Percentiles rank a stretch among this genome's conserved stretches.
Conservation (phyloP, 2,888 invertebrate species). For the Phortica magna region DNA sequence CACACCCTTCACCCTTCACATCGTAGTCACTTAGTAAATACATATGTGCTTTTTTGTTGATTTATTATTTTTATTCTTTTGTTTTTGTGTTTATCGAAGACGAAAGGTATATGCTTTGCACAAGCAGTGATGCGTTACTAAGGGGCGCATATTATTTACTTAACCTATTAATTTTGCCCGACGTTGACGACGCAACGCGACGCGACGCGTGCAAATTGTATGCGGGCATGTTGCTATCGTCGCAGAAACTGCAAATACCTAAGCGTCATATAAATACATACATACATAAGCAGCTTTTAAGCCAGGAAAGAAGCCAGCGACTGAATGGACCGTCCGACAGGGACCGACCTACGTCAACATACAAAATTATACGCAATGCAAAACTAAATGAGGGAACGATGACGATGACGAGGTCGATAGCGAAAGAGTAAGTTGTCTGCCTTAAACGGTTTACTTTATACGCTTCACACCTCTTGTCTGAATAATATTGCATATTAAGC, state of each 20-base stretch:
- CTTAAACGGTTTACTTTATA: conserved; percentile 3
- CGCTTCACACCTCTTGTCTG: background rate
- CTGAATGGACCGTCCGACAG: background rate
- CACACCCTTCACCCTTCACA: conserved; percentile 1
- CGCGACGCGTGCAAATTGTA: conserved; percentile 26
- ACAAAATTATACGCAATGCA: conserved; percentile 16
- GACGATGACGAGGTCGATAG: background rate
- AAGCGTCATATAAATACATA: background rate
- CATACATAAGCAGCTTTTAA: background rate
- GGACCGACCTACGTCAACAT: conserved; percentile 60
- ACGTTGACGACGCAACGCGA: conserved; percentile 4
- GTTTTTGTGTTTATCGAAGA: background rate
- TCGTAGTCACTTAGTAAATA: background rate
- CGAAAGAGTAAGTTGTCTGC: background rate
- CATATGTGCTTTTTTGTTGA: background rate
- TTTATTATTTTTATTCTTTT: conserved; percentile 1
- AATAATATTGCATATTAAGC: background rate
- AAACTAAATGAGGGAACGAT: background rate
- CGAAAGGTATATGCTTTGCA: conserved; percentile 5
- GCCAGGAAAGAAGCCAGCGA: conserved; percentile 18
- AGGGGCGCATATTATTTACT: conserved; percentile 32
- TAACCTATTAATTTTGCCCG: conserved; percentile 38
- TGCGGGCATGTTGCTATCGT: conserved; percentile 7
- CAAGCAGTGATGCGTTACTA: conserved; percentile 28
- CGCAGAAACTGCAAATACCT: background rate